Evolutionary conservation across 2,888 invertebrate species (phyloP).

Genomic region (Catonia carolina): DNA sequence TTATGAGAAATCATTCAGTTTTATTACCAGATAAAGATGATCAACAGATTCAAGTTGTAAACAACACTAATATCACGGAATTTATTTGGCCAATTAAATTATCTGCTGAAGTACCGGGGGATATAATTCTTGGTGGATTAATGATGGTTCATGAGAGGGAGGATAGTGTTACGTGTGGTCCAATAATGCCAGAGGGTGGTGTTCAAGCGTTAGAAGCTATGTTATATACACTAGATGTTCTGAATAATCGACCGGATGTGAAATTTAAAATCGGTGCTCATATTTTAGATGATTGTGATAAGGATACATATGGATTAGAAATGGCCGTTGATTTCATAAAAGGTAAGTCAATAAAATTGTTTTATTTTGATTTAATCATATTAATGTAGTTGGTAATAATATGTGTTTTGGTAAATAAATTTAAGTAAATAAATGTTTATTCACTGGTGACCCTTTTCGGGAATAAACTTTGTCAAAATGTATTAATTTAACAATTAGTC

Average conservation of each 20-base stretch:
- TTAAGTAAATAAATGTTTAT: too few species aligned
- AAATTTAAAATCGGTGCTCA: constrained; percentile 71
- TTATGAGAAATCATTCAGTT: too few species aligned
- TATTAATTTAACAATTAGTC: too few species aligned
- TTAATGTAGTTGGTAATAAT: too few species aligned
- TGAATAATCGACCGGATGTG: constrained; percentile 25
- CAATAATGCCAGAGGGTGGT: constrained; percentile 87
- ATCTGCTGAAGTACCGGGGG: constrained; percentile 79
- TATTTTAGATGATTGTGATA: constrained; percentile 88
- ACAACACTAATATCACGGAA: too few species aligned
- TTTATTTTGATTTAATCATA: too few species aligned
- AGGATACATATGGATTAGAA: constrained; percentile 88
- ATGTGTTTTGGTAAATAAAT: too few species aligned
- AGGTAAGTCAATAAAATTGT: too few species aligned
- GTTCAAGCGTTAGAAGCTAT: constrained; percentile 32
- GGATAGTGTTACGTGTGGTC: constrained; percentile 80
- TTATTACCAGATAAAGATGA: too few species aligned
- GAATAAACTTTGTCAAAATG: too few species aligned
- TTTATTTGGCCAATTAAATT: constrained; percentile 70
- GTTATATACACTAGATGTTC: constrained; percentile 31
- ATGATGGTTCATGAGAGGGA: constrained; percentile 94
- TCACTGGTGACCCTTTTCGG: too few species aligned
- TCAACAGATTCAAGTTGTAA: too few species aligned
- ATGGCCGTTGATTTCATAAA: constrained; percentile 96
- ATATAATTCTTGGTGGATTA: constrained; percentile 79